Base-by-base conservation (phyloP, 2,797 vertebrate genomes). In the Rhodeus uyekii region DNA sequence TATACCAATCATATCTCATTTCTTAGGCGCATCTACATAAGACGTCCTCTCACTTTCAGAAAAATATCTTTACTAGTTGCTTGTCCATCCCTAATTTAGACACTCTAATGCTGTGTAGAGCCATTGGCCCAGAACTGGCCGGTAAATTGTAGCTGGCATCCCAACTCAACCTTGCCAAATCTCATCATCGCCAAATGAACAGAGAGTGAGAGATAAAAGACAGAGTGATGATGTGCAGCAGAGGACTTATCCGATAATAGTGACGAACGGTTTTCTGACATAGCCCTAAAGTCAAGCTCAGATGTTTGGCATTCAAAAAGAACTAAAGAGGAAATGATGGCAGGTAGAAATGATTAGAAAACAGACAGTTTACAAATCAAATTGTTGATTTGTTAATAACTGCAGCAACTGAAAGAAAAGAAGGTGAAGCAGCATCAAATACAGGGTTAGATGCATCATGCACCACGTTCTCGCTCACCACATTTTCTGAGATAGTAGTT, bases 141-240 rank as follows among this genome's bases (percentile, higher is more conserved):
- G 88, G 65, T 67, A 83, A 93, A 95, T 92, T 90, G 82, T 89
- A 85, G 91, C 92, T 95, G 94, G 94, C 94, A 95, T 92, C 63
- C 82, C 90, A 92, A 90, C 93, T 93, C 91, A 92, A 91, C 89
- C 89, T 93, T 95, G 95, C 93, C 95, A 95, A 86, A 91, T 88
- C 89, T 90, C 91, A 94, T 94, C 92, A 92, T 67, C 29, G 13
- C 92, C 93, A 90, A 82, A 22, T 10, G 83, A 76, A 76, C 27
- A 74, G 61, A 88, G 87, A 63, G 67, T 1, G 39, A 78, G 27
- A 53, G 58, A 72, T 42, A 67, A 83, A 60, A 27, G 46, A 64
- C 18, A 55, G 6, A 36, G 72, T 46, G 73, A 82, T 60, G 71
- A 67, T 82, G 63, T 76, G 80, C 24, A n/a, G 19, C 13, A 75